Evolutionary conservation across 2,113 vertebrate species (phyloP).

Genomic region (Pseudorasbora parva): DNA sequence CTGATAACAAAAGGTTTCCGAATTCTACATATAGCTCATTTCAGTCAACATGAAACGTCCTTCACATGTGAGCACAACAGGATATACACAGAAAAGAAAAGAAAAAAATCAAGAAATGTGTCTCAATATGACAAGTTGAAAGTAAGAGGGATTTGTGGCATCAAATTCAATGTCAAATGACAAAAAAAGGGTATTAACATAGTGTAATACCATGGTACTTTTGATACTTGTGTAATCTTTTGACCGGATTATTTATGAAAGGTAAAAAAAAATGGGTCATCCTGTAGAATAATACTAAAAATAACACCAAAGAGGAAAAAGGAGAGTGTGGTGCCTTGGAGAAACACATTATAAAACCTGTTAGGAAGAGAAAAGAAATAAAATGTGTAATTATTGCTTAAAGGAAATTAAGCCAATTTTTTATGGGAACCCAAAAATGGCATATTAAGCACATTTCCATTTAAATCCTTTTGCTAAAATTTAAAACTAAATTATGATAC

Average conservation of each 20-base stretch:
- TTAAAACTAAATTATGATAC: not conserved
- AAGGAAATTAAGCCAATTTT: not conserved
- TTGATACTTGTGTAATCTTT: not conserved
- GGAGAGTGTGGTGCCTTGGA: not conserved
- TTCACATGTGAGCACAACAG: not conserved
- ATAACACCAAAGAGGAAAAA: not conserved
- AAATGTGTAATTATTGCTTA: not conserved
- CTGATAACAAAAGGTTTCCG: too few species aligned
- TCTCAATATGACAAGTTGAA: not conserved
- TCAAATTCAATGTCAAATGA: not conserved
- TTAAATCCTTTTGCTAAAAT: not conserved
- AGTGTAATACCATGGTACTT: not conserved
- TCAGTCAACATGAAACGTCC: not conserved
- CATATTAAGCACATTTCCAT: not conserved
- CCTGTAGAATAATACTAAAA: not conserved
- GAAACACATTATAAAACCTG: not conserved
- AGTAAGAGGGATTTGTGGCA: not conserved
- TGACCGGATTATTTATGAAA: not conserved
- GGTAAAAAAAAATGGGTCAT: slow-evolving; percentile 1
- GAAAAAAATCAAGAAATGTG: not conserved
- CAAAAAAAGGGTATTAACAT: not conserved
- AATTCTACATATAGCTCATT: too few species aligned
- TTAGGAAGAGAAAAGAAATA: not conserved
- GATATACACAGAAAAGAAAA: not conserved
- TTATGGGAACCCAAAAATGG: not conserved